Evolutionary conservation across 2,113 vertebrate genomes (phyloP).

Genomic region (Copsychus sechellarum): DNA sequence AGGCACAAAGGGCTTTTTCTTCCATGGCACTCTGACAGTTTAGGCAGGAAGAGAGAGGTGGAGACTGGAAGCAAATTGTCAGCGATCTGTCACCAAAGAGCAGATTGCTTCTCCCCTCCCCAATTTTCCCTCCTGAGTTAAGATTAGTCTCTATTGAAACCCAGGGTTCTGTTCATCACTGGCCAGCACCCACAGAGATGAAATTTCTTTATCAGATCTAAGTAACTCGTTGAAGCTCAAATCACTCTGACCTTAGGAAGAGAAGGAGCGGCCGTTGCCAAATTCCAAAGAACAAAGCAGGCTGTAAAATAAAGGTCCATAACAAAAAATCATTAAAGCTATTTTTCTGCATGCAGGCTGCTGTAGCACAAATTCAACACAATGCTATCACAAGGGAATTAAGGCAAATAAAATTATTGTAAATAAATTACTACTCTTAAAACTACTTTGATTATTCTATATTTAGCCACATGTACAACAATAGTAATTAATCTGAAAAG

Average conservation of each 20-base stretch:
- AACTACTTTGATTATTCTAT: background rate
- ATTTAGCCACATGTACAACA: background rate
- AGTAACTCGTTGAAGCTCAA: constrained; percentile 31
- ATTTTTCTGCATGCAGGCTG: constrained; percentile 30
- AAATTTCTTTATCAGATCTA: constrained; percentile 59
- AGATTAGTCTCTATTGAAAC: constrained; percentile 48
- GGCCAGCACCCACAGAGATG: constrained; percentile 27
- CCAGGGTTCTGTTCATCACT: constrained; percentile 10
- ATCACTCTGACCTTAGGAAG: constrained; percentile 13
- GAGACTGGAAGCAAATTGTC: constrained; percentile 60
- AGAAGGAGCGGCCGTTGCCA: background rate
- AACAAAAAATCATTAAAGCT: constrained; percentile 52
- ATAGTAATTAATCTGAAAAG: constrained; percentile 24
- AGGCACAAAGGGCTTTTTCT: constrained; percentile 60
- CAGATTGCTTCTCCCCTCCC: constrained; percentile 45
- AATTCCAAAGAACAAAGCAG: constrained; percentile 23
- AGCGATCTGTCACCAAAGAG: constrained; percentile 14
- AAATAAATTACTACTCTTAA: constrained; percentile 32
- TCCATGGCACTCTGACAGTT: constrained; percentile 48
- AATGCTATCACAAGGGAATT: constrained; percentile 39
- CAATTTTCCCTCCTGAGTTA: constrained; percentile 29
- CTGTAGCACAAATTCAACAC: constrained; percentile 37
- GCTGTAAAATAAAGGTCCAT: constrained; percentile 10
- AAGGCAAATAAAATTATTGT: constrained; percentile 34
- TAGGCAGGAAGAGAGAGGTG: constrained; percentile 57